Evolutionary conservation across 1,140 invertebrate genomes (phyloP).

Genomic region (Drosophila athabasca): DNA sequence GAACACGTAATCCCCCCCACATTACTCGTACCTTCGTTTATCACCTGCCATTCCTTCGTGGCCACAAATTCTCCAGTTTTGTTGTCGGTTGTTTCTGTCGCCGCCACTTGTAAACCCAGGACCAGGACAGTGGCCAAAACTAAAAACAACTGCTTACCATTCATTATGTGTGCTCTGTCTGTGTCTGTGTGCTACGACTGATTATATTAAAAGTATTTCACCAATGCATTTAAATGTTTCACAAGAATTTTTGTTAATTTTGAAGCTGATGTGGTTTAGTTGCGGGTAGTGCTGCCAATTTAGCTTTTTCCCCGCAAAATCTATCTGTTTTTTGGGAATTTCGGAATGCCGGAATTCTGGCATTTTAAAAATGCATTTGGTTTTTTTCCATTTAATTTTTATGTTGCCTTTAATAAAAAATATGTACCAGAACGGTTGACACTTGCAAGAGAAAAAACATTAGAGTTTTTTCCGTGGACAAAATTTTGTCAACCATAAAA

Average conservation of each 20-base stretch:
- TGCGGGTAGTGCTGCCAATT: too few relatives aligned
- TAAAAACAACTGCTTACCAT: conserved; percentile 2
- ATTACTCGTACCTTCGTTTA: conserved; percentile 85
- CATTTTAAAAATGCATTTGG: too few relatives aligned
- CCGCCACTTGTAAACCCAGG: conserved; percentile 17
- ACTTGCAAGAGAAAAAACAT: too few relatives aligned
- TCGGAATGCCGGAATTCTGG: too few relatives aligned
- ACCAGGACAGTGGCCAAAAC: conserved; percentile 5
- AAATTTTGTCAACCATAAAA: too few relatives aligned
- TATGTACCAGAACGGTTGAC: too few relatives aligned
- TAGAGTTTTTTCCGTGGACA: too few relatives aligned
- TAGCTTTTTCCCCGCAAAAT: too few relatives aligned
- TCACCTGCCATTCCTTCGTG: conserved; percentile 86
- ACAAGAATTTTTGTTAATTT: conserved; percentile 14
- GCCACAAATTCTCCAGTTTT: conserved; percentile 84
- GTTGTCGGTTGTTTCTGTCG: conserved; percentile 28
- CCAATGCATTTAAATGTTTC: conserved; percentile 10
- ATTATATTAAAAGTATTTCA: not conserved
- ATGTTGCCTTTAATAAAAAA: too few relatives aligned
- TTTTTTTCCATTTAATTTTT: too few relatives aligned
- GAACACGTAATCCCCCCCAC: conserved; percentile 43
- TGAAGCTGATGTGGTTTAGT: too few relatives aligned
- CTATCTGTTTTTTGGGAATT: too few relatives aligned
- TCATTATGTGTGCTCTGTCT: conserved; percentile 4
- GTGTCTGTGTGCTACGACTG: not conserved